These are phyloP conservation scores for Chrysodeixis includens DNA, from an alignment of 2,888 invertebrate genomes.

Conservation along the genomic window DNA sequence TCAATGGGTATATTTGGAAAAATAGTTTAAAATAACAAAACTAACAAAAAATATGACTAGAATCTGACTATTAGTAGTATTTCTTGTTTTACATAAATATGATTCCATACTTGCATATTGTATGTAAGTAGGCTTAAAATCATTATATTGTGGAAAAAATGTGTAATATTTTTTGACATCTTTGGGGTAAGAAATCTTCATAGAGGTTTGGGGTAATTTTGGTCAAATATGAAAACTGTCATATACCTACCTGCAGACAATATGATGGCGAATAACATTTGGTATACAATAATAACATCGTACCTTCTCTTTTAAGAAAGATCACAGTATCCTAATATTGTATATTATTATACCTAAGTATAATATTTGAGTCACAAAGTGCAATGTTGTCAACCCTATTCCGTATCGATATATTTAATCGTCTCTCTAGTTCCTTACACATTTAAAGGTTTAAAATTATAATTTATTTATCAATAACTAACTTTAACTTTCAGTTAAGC, in stretches of 20 bases:
- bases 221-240: neutral
- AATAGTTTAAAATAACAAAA: neutral
- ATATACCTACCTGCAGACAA: neutral
- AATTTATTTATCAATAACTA: conserved; percentile 51
- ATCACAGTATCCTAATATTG: conserved; percentile 16
- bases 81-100: neutral
- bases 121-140: neutral
- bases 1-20: neutral
- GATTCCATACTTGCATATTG: conserved; percentile 3
- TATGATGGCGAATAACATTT: neutral
- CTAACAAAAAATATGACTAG: neutral
- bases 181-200: neutral
- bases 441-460: conserved; percentile 53
- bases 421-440: conserved; percentile 59
- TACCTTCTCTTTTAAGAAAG: conserved; percentile 10
- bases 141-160: neutral
- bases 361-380: conserved; percentile 40
- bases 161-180: neutral
- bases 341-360: conserved; percentile 15
- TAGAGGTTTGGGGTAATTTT: neutral
- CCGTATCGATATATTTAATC: conserved; percentile 53
- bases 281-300: conserved; percentile 6
- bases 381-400: conserved; percentile 29
- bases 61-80: neutral
- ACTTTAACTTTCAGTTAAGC: conserved; percentile 35